Percentiles rank a stretch among this genome's conserved stretches.
phyloP scores from a whole-genome alignment of 2,113 vertebrate genomes.

The Laticauda laticaudata region DNA sequence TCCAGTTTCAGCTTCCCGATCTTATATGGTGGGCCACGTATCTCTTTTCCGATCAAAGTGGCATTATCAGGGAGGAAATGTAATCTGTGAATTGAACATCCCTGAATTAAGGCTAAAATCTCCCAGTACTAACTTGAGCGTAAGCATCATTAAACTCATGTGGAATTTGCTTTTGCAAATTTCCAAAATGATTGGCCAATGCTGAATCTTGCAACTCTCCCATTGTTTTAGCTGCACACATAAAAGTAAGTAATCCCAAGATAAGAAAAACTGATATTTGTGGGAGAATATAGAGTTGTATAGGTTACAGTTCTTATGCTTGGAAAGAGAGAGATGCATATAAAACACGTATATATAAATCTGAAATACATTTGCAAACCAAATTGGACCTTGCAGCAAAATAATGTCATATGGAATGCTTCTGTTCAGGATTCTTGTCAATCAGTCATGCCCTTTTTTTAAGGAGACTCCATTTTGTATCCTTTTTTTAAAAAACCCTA shows the following conservation, averaged over 20 bases:
- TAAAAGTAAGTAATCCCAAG: background rate
- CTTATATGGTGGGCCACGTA: background rate
- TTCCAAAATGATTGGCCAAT: background rate
- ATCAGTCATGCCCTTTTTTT: background rate
- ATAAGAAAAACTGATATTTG: background rate
- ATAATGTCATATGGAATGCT: background rate
- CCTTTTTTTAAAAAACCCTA: background rate
- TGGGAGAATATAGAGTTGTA: background rate
- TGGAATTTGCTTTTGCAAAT: background rate
- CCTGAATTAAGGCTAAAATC: background rate
- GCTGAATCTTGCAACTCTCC: background rate
- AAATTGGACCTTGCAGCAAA: background rate
- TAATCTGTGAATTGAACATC: background rate
- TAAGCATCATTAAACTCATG: background rate
- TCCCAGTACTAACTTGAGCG: background rate
- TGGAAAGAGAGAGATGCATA: background rate
- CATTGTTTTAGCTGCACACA: background rate
- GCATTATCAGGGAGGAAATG: background rate
- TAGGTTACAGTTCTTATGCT: background rate
- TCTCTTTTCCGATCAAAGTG: background rate
- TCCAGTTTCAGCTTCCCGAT: background rate
- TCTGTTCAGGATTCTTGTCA: background rate
- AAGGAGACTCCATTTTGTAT: background rate
- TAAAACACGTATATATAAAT: background rate
- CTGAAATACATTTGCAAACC: background rate